Conservation (phyloP, 2,888 invertebrate genomes). For the Ophion costatus region DNA sequence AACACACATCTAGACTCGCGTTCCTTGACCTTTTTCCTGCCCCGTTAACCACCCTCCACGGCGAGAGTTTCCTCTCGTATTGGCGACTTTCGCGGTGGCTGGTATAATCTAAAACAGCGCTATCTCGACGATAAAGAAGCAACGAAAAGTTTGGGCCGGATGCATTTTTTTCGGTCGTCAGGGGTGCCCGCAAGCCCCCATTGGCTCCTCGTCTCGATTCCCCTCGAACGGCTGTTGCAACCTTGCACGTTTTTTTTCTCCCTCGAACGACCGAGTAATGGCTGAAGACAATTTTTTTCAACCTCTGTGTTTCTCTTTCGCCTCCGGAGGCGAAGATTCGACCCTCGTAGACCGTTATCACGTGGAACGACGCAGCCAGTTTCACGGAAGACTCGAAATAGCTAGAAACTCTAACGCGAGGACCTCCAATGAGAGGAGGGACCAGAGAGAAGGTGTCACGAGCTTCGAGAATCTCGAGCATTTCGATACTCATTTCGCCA, state of each 20-base stretch:
- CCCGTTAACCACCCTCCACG: not conserved
- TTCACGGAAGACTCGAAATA: slow-evolving; percentile 15
- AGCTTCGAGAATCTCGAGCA: slow-evolving; percentile 48
- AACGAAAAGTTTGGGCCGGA: slow-evolving; percentile 57
- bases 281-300: slow-evolving; percentile 8
- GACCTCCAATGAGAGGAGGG: slow-evolving; percentile 5
- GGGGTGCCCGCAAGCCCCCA: slow-evolving; percentile 32
- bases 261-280: slow-evolving; percentile 11
- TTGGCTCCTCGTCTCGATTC: slow-evolving; percentile 9
- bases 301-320: not conserved
- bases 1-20: not conserved
- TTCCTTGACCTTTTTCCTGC: slow-evolving; percentile 6
- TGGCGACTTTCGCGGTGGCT: slow-evolving; percentile 9
- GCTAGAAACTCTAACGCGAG: not conserved
- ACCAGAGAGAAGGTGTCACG: slow-evolving; percentile 19
- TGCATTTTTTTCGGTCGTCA: slow-evolving; percentile 35
- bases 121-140: slow-evolving; percentile 36
- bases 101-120: slow-evolving; percentile 41
- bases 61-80: not conserved
- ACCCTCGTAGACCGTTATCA: slow-evolving; percentile 56
- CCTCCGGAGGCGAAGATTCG: slow-evolving; percentile 33
- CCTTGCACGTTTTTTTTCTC: not conserved
- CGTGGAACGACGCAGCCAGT: slow-evolving; percentile 28
- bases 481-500: slow-evolving; percentile 59
- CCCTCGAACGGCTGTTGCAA: too few relatives aligned